Base-by-base conservation (phyloP, 2,888 invertebrate species). In the Meghimatium bilineatum region DNA sequence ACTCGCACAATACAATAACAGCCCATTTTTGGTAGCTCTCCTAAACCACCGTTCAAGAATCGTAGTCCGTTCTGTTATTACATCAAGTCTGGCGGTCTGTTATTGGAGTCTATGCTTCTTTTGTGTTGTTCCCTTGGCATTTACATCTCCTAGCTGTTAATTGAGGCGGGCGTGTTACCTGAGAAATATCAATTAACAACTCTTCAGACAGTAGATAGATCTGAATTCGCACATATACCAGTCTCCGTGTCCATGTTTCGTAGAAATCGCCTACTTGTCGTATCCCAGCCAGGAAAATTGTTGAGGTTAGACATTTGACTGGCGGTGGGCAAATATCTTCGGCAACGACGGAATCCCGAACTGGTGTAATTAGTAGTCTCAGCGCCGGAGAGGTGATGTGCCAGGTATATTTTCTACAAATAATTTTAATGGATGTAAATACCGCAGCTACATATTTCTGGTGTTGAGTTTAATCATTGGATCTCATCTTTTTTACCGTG, bases 281-380 rank as follows among this genome's bases (percentile, higher is more conserved):
- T 38, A 1, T 38, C 26, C 69, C 69, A 2, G 17, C 69, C n/a
- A 69, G 20, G 38, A 69, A 26, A 36, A 36, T 36, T 36, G 26
- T 38, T 69, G 23, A 38, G 36, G 23, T 69, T 69, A 69, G 69
- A 69, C 38, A 10, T 36, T 34, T 36, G 69, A 36, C 38, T 69
- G 36, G 14, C 44, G 34, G 5, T 67, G 67, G 67, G 10, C n/a
- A 32, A 5, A 67, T 67, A 67, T 3, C 20, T 34, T 34, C 1
- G 69, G 36, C 36, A 69, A 36, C 1, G 67, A 8, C 36, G 69
- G 34, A 38, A 69, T 1, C 20, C 69, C 26, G 5, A 38, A 69
- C 36, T 69, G 23, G 69, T 36, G 36, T 69, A 69, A 69, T 69
- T 69, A 69, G 69, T 69, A 26, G 69, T 38, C 38, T 69, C 36